Conservation (phyloP, 2,797 vertebrate species). For the Sebastes taczanowskii region DNA sequence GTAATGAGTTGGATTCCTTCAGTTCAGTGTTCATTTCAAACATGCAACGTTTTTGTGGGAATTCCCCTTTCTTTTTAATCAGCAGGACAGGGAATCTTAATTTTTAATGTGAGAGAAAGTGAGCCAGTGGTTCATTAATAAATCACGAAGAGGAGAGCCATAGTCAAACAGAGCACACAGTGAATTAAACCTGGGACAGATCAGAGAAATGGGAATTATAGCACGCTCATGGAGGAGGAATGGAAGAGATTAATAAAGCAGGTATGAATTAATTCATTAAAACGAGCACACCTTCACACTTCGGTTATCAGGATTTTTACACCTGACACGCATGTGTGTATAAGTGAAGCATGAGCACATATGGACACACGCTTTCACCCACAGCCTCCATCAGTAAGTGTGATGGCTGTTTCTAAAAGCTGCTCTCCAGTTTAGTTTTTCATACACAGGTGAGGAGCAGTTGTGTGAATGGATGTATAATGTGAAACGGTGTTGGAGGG, state of each 20-base stretch:
- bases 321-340: neutral
- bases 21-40: neutral
- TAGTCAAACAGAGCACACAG: constrained; percentile 22
- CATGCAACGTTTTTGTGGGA: neutral
- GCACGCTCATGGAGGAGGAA: constrained; percentile 10
- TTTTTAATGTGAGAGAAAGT: constrained; percentile 2
- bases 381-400: neutral
- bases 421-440: neutral
- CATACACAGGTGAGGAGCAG: constrained; percentile 24
- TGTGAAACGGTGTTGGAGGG: constrained; percentile 33
- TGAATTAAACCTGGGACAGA: constrained; percentile 17
- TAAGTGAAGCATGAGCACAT: neutral
- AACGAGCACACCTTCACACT: constrained; percentile 10
- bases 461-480: constrained; percentile 46
- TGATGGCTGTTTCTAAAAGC: constrained; percentile 12
- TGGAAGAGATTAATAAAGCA: constrained; percentile 29
- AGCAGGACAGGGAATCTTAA: neutral
- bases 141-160: constrained; percentile 15
- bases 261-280: neutral
- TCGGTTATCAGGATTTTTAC: constrained; percentile 1
- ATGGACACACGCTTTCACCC: neutral
- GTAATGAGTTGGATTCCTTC: neutral
- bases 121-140: constrained; percentile 38
- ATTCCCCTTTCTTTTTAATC: neutral
- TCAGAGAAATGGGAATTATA: constrained; percentile 35